Percentiles rank a stretch among this genome's conserved stretches.
These are phyloP conservation scores for Ormyrus rosae DNA, from an alignment of 2,888 invertebrate genomes.

Conservation along the genomic window DNA sequence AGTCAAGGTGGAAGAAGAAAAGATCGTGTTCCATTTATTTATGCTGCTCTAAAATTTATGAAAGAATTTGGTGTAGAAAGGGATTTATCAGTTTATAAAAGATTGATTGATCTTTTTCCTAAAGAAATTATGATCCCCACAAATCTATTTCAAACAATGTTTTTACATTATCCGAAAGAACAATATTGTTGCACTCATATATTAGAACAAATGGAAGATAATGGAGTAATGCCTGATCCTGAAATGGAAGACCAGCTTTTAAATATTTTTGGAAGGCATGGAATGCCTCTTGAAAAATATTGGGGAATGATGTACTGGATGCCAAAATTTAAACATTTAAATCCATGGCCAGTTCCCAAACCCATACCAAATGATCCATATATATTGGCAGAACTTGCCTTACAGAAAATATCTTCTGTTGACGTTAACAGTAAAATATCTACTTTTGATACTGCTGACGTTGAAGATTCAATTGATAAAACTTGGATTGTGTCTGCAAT, in stretches of 20 bases:
- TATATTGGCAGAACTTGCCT: conserved; percentile 88
- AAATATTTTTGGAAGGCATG: conserved; percentile 89
- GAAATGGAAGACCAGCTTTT: conserved; percentile 90
- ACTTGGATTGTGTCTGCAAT: conserved; percentile 96
- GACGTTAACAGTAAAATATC: conserved; percentile 84
- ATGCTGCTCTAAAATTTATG: conserved; percentile 91
- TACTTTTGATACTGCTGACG: conserved; percentile 83
- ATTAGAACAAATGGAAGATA: conserved; percentile 95
- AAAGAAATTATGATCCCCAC: conserved; percentile 91
- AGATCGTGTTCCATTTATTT: conserved; percentile 96
- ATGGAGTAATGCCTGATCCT: conserved; percentile 92
- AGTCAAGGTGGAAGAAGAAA: conserved; percentile 82
- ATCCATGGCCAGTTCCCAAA: conserved; percentile 90
- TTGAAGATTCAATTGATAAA: conserved; percentile 87
- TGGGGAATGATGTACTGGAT: conserved; percentile 93
- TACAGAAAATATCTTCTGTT: conserved; percentile 88
- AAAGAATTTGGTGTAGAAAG: conserved; percentile 91
- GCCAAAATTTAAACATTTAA: conserved; percentile 94
- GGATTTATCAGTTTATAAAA: conserved; percentile 91
- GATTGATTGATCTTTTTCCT: conserved; percentile 89
- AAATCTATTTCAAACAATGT: conserved; percentile 90
- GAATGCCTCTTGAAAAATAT: conserved; percentile 84
- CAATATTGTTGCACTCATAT: conserved; percentile 95
- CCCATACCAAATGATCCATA: conserved; percentile 86
- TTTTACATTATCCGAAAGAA: conserved; percentile 96